A percentile compares a stretch with the other conserved stretches of the same genome.
phyloP scores from a whole-genome alignment of 2,113 vertebrate species.

The Coryphaenoides rupestris region DNA sequence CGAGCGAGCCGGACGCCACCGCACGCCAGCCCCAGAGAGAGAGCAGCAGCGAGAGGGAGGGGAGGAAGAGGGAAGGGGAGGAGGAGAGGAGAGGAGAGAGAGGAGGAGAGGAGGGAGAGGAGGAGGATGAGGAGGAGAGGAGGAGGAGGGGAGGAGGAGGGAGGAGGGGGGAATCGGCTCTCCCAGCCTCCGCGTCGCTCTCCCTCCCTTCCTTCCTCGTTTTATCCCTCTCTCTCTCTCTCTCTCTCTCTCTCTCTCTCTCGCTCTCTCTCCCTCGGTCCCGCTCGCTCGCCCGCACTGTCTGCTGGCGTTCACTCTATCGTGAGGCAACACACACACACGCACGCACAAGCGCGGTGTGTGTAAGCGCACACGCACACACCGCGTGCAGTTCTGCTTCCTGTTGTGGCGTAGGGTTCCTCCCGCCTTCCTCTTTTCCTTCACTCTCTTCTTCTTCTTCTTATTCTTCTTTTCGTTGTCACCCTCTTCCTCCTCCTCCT shows the following conservation, averaged over 20 bases:
- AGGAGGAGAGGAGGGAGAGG: slow-evolving; percentile 40
- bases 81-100: slow-evolving; percentile 40
- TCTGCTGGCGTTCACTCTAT: slow-evolving; percentile 1
- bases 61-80: slow-evolving; percentile 28
- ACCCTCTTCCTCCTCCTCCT: slow-evolving; percentile 50
- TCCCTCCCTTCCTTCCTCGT: slow-evolving; percentile 63
- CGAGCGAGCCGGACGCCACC: slow-evolving; percentile 81
- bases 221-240: slow-evolving; percentile 16
- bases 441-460: slow-evolving; percentile 46
- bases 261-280: slow-evolving; percentile 60
- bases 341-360: slow-evolving; percentile 29
- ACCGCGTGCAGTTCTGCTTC: slow-evolving; percentile 55
- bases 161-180: slow-evolving; percentile 61
- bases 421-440: slow-evolving; percentile 48
- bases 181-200: slow-evolving; percentile 75
- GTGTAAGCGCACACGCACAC: slow-evolving; percentile 35
- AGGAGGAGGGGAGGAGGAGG: slow-evolving; percentile 18
- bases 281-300: slow-evolving; percentile 58
- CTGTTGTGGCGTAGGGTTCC: slow-evolving; percentile 58
- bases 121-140: slow-evolving; percentile 47
- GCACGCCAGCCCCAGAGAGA: slow-evolving; percentile 82
- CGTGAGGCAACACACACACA: slow-evolving; percentile 23
- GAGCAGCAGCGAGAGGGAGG: slow-evolving; percentile 62
- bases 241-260: slow-evolving; percentile 18
- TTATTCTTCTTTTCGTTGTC: slow-evolving; percentile 35